These are phyloP conservation scores for Platichthys stellatus DNA, from an alignment of 2,113 vertebrate genomes.

Conservation along the genomic window DNA sequence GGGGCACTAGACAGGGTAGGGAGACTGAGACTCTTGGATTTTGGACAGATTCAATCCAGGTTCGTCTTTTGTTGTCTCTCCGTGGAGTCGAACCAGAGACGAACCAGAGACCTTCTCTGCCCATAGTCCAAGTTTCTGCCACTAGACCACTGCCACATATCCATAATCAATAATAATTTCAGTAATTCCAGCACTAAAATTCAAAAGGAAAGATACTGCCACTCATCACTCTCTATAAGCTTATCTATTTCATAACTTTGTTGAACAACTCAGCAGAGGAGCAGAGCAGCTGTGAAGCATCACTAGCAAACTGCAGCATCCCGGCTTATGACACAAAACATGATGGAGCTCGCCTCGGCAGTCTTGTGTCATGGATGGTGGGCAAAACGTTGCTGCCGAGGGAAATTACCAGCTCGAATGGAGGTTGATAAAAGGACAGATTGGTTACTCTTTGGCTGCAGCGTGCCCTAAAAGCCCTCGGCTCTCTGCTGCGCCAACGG, in stretches of 20 bases:
- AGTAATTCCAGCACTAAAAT: not conserved
- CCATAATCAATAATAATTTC: too few species aligned
- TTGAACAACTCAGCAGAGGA: not conserved
- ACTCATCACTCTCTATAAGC: not conserved
- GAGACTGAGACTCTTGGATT: too few species aligned
- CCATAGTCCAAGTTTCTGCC: too few species aligned
- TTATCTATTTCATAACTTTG: not conserved
- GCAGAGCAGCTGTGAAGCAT: not conserved
- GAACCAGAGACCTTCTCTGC: too few species aligned
- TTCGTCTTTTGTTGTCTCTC: too few species aligned
- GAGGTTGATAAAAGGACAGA: constrained; percentile 5
- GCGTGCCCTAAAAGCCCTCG: not conserved
- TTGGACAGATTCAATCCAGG: too few species aligned
- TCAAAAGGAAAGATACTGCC: not conserved
- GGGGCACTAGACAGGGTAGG: too few species aligned
- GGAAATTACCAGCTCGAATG: not conserved
- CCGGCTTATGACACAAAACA: constrained; percentile 4
- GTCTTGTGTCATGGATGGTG: not conserved
- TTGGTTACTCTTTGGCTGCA: constrained; percentile 9
- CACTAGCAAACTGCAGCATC: constrained; percentile 3
- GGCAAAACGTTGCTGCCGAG: constrained; percentile 13
- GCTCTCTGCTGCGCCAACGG: not conserved
- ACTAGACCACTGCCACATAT: too few species aligned
- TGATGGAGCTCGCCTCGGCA: constrained; percentile 14
- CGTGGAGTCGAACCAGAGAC: too few species aligned